Evolutionary conservation across 2,797 vertebrate genomes (phyloP), one percentile per base, ranked within the genome.

Genomic region (Poecilia velifera): DNA sequence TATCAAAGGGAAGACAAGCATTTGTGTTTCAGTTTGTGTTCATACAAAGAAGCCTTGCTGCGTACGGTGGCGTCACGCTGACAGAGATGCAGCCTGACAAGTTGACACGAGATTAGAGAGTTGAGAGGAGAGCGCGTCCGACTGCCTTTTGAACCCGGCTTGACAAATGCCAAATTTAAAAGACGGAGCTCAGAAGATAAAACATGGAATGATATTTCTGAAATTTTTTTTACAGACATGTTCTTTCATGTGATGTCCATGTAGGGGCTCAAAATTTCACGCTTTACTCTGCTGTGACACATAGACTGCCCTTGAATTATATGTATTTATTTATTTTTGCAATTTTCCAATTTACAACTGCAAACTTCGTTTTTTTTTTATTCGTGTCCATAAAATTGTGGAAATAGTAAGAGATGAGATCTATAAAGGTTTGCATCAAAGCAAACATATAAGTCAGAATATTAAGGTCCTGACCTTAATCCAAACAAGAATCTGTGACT

Each of bases 81-180:
- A 89, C 87, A 76, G 25, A 80, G 78, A 93, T 83, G 75, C 78
- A 68, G 76, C 81, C 77, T 90, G 92, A 94, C 91, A 89, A 62
- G 79, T 86, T 89, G 90, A 91, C 90, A 76, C 75, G 3, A 83
- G 87, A 91, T 84, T 83, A 90, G 88, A 89, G 88, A 78, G 76
- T 28, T 46, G 76, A 86, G 86, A 86, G 86, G 46, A 64, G 86
- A 85, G 79, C 66, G 76, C 78, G 90, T 89, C 88, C 90, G 73
- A 71, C 82, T 87, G 79, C 76, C 87, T 88, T 93, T 93, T 93
- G 89, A 93, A 92, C 91, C 73, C 36, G 7, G 72, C 82, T 84
- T 91, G 91, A 94, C 91, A 92, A 93, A 94, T 87, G 93, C 78
- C 92, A 91, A 84, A 84, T 91, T 84, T 90, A 89, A 84, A 88